Evolutionary conservation across 2,888 invertebrate species (phyloP).

Genomic region (Drosophila emarginata): DNA sequence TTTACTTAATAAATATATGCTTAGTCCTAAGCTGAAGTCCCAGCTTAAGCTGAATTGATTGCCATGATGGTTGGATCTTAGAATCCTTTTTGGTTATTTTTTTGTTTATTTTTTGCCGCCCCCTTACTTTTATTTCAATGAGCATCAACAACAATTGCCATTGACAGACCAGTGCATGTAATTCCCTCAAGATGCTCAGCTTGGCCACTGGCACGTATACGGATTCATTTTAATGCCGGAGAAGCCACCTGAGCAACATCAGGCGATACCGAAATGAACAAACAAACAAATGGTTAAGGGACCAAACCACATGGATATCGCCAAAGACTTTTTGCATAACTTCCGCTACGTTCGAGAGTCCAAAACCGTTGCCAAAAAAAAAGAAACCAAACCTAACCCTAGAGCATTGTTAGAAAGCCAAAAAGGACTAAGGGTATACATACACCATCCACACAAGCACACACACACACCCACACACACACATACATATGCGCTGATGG

Average conservation of each 20-base stretch:
- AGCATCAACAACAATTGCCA: constrained; percentile 51
- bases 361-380: not conserved
- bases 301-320: not conserved
- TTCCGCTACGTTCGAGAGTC: constrained; percentile 14
- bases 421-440: constrained; percentile 3
- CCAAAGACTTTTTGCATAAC: constrained; percentile 44
- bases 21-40: not conserved
- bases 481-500: constrained; percentile 48
- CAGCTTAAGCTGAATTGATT: constrained; percentile 12
- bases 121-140: constrained; percentile 40
- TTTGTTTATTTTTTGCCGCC: not conserved
- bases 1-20: not conserved
- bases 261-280: constrained; percentile 32
- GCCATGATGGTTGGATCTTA: not conserved
- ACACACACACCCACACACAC: constrained; percentile 20
- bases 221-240: constrained; percentile 61
- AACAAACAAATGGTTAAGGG: constrained; percentile 24
- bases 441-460: constrained; percentile 1
- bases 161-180: constrained; percentile 17
- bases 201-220: constrained; percentile 57
- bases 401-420: constrained; percentile 33
- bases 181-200: constrained; percentile 25
- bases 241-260: constrained; percentile 37
- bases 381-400: constrained; percentile 24
- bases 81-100: not conserved